Percentiles rank a stretch among this genome's conserved stretches.
phyloP scores from a whole-genome alignment of 2,113 vertebrate genomes.

The Oreochromis aureus region DNA sequence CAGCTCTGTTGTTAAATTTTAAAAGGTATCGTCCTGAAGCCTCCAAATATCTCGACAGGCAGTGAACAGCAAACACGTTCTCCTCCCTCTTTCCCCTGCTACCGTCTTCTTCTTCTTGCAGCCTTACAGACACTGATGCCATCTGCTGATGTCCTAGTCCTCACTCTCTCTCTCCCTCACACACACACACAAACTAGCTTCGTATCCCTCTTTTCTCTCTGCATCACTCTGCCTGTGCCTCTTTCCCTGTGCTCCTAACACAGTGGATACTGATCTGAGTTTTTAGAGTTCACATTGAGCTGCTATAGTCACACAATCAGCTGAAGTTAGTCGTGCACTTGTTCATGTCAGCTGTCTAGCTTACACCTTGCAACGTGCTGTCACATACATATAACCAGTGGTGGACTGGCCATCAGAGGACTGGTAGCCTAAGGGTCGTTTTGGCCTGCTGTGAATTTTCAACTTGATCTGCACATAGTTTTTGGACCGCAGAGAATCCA shows the following conservation, averaged over 20 bases:
- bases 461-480: not conserved
- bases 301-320: not conserved
- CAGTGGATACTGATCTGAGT: not conserved
- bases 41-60: not conserved
- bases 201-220: not conserved
- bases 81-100: not conserved
- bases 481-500: not conserved
- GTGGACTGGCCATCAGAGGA: not conserved
- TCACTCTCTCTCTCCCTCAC: not conserved
- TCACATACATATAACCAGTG: not conserved
- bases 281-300: not conserved
- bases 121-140: not conserved
- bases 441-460: not conserved
- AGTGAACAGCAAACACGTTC: not conserved
- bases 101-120: not conserved
- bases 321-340: not conserved
- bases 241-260: not conserved
- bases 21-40: not conserved
- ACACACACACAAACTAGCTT: not conserved
- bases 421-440: not conserved
- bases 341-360: not conserved
- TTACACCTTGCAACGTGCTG: not conserved
- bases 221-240: not conserved
- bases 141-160: constrained; percentile 7
- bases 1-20: not conserved